Base-by-base conservation (phyloP, 1,140 invertebrate genomes). In the Ostrea denselamellosa region DNA sequence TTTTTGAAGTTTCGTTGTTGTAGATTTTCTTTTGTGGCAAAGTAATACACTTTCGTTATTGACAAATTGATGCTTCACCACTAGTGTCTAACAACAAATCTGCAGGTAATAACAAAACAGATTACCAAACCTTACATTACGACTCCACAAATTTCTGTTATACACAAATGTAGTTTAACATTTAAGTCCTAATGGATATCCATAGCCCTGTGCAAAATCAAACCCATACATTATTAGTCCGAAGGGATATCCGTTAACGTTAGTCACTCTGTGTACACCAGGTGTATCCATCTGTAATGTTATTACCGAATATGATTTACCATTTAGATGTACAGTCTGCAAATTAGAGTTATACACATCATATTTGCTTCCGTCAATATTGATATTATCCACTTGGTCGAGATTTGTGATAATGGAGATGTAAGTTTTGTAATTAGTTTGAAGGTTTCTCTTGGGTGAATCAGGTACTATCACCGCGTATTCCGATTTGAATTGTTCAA, bases 191-290 rank as follows among this genome's bases (percentile, higher is more conserved):
- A 83, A 19, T 9, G 82, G 82, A 44, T 83, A 83, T 53, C 82
- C 82, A 54, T 83, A 83, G 53, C 82, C 82, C 51, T 83, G 82
- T 52, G 82, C 82, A 25, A 28, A 83, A 54, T 83, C 82, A 83
- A 83, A 83, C n/a, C 82, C 82, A 51, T 83, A 83, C 19, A 44
- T 83, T 28, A 83, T 25, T 17, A 83, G 17, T n/a, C 82, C 82
- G 19, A 83, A 83, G 0, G 34, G 44, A 54, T n/a, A 12, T n/a
- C 22, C 22, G 14, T 44, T 22, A 17, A 34, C n/a, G 19, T 44
- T 83, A 17, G 4, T 83, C 22, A 83, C 22, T 19, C n/a, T 52
- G 25, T 83, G 82, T 83, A 83, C 17, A 28, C 82, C 82, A 25
- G 82, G 82, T 52, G 0, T 9, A 19, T 53, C 82, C 52, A 53